Percentiles rank a stretch among this genome's conserved stretches.
Evolutionary conservation across 2,888 invertebrate genomes (phyloP).

Genomic region (Sphaerophoria rueppellii): DNA sequence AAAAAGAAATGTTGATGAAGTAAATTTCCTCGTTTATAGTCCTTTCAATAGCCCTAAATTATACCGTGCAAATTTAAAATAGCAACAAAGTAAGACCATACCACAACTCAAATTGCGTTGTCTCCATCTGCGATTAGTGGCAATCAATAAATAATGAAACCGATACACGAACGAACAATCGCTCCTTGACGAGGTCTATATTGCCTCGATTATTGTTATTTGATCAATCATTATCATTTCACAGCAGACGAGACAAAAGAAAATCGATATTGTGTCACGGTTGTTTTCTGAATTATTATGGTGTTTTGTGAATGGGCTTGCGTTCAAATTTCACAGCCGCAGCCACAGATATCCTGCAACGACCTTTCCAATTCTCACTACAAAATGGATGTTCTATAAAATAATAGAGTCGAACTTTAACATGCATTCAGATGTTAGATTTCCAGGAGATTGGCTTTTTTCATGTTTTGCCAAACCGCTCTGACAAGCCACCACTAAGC

Average conservation of each 20-base stretch:
- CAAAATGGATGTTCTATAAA: slow-evolving; percentile 18
- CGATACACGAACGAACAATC: slow-evolving; percentile 69
- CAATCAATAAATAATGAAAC: slow-evolving; percentile 71
- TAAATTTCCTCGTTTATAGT: too few relatives aligned
- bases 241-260: slow-evolving; percentile 54
- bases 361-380: slow-evolving; percentile 18
- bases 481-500: slow-evolving; percentile 32
- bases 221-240: slow-evolving; percentile 66
- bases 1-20: too few relatives aligned
- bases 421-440: slow-evolving; percentile 33
- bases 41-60: too few relatives aligned
- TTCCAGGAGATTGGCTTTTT: slow-evolving; percentile 54
- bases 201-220: slow-evolving; percentile 71
- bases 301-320: slow-evolving; percentile 49
- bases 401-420: neutral
- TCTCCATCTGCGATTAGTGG: slow-evolving; percentile 66
- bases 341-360: slow-evolving; percentile 36
- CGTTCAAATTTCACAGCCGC: slow-evolving; percentile 48
- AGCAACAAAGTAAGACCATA: too few relatives aligned
- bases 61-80: too few relatives aligned
- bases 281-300: slow-evolving; percentile 15
- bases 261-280: slow-evolving; percentile 12
- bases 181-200: slow-evolving; percentile 47
- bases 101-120: slow-evolving; percentile 55
- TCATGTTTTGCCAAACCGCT: slow-evolving; percentile 54